Conservation (phyloP, 1,140 invertebrate genomes). For the Drosophila guanche region DNA sequence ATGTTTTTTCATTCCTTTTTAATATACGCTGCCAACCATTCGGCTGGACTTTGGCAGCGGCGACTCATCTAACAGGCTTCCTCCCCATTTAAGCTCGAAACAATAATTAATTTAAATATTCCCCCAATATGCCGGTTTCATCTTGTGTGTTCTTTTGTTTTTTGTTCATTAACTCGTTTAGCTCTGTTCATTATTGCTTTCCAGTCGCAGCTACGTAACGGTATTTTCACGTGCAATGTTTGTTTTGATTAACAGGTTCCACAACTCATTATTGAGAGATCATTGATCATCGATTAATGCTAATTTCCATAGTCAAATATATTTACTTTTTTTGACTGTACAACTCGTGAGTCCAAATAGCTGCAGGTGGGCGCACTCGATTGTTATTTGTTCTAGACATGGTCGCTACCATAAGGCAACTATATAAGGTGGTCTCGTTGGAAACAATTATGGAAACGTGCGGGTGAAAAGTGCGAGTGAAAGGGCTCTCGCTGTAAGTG, state of each 20-base stretch:
- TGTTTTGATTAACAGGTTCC: slow-evolving; percentile 32
- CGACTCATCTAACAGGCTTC: no score
- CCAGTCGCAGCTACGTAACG: slow-evolving; percentile 17
- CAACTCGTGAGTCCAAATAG: slow-evolving; percentile 1
- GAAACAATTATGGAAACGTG: no score
- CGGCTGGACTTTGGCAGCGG: no score
- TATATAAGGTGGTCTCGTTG: no score
- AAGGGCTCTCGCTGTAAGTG: no score
- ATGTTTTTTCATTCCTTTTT: no score
- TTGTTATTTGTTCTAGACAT: not conserved
- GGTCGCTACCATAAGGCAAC: no score
- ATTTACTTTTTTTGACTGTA: not conserved
- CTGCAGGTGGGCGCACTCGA: not conserved
- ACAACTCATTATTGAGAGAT: not conserved
- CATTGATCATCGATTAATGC: slow-evolving; percentile 2
- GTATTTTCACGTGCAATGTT: slow-evolving; percentile 8
- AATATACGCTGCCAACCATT: no score
- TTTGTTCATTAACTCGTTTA: slow-evolving; percentile 26
- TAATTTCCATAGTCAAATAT: not conserved
- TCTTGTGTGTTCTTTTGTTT: slow-evolving; percentile 11
- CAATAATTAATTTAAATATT: slow-evolving; percentile 9
- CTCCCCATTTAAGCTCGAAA: not conserved
- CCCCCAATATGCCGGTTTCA: slow-evolving; percentile 8
- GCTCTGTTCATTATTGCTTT: slow-evolving; percentile 11
- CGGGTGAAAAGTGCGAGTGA: no score